Percentiles rank a stretch among this genome's conserved stretches.
Conservation (phyloP, 2,888 invertebrate genomes). For the Metallyticus violacea region DNA sequence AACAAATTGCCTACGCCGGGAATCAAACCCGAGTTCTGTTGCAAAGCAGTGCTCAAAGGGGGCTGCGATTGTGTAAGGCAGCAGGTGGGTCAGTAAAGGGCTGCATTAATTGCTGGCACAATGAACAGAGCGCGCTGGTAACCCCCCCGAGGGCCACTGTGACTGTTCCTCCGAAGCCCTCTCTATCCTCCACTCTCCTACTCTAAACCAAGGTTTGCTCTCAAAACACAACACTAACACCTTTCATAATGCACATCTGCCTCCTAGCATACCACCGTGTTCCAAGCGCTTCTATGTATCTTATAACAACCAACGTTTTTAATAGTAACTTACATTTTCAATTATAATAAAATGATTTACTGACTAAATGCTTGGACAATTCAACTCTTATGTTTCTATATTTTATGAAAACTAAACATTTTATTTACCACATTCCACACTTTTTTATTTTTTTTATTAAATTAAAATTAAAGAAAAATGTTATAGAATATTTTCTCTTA, state of each 20-base stretch:
- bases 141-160: not conserved
- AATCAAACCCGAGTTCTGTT: not conserved
- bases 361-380: too few species aligned
- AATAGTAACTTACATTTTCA: too few species aligned
- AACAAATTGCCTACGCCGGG: not conserved
- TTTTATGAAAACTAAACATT: too few species aligned
- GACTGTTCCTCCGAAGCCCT: not conserved
- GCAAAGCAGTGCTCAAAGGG: not conserved
- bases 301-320: too few species aligned
- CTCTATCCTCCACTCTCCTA: not conserved
- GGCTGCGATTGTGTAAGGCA: not conserved
- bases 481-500: too few species aligned
- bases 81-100: conserved; percentile 14
- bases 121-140: not conserved
- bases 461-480: too few species aligned
- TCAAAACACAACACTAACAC: not conserved
- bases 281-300: too few species aligned
- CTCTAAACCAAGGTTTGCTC: not conserved
- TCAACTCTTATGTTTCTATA: too few species aligned
- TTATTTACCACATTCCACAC: too few species aligned
- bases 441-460: too few species aligned
- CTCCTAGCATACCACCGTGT: too few species aligned
- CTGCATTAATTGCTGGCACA: conserved; percentile 8
- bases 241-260: not conserved
- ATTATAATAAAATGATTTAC: too few species aligned